phyloP scores from a whole-genome alignment of 2,113 vertebrate species.

The Vulpes lagopus region DNA sequence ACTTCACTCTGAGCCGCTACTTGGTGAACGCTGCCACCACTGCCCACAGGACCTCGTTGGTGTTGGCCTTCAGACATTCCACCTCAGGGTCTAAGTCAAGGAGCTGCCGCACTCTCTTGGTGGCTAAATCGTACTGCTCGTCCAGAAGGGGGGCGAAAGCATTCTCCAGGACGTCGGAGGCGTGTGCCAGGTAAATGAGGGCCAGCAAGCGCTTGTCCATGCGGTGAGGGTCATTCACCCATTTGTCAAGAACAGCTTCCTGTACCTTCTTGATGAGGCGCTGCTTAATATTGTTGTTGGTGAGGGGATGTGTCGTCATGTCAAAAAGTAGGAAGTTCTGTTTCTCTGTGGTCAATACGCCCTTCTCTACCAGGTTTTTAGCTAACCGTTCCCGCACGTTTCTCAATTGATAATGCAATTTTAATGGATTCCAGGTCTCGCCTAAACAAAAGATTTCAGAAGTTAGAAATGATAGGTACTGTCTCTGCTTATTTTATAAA shows the following conservation, averaged over 20 bases:
- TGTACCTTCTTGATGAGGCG: conserved; percentile 97
- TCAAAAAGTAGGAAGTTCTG: conserved; percentile 99
- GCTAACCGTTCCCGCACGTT: conserved; percentile 96
- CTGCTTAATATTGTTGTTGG: conserved; percentile 97
- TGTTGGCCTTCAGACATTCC: conserved; percentile 94
- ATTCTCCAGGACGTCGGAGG: conserved; percentile 97
- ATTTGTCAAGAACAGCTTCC: conserved; percentile 95
- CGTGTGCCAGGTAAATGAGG: conserved; percentile 96
- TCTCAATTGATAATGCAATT: conserved; percentile 97
- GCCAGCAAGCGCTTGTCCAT: conserved; percentile 97
- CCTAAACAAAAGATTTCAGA: conserved; percentile 87
- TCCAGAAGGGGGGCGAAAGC: conserved; percentile 96
- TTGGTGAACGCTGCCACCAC: conserved; percentile 98
- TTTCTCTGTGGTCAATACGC: conserved; percentile 97
- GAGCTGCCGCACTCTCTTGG: conserved; percentile 96
- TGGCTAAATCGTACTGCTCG: conserved; percentile 97
- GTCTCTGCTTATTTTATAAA: conserved; percentile 28
- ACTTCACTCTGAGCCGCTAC: conserved; percentile 86
- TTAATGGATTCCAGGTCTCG: conserved; percentile 98
- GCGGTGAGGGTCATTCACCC: conserved; percentile 97
- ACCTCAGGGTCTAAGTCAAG: conserved; percentile 97
- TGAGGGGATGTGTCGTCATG: conserved; percentile 98
- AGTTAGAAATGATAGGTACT: conserved; percentile 47
- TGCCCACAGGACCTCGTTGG: conserved; percentile 96
- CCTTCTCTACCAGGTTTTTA: conserved; percentile 98